Conservation (phyloP, 1,140 invertebrate genomes). For the Sesamia nonagrioides region DNA sequence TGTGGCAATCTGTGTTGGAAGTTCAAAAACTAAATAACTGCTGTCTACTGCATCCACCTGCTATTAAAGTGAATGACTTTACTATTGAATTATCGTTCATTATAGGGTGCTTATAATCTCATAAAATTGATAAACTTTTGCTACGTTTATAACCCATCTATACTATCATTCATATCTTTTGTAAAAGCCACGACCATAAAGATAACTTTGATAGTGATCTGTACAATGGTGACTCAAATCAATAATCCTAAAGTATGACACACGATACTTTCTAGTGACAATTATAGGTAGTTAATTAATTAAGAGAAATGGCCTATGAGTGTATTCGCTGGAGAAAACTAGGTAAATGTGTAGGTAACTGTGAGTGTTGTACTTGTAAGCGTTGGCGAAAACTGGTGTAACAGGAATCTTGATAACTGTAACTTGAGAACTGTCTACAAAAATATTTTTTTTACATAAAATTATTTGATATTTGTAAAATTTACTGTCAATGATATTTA, state of each 20-base stretch:
- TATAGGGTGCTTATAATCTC: background rate
- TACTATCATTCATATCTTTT: background rate
- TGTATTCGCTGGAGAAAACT: background rate
- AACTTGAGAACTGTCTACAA: too few species aligned
- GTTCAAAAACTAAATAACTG: background rate
- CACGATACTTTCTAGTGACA: background rate
- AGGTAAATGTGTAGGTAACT: background rate
- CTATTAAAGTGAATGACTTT: background rate
- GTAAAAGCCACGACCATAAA: background rate
- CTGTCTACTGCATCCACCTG: background rate
- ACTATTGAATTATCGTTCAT: background rate
- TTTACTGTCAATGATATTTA: background rate
- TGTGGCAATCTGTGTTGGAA: background rate
- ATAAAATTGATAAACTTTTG: background rate
- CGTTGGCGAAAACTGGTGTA: too few species aligned
- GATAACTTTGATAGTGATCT: background rate
- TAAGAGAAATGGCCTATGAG: conserved; percentile 2
- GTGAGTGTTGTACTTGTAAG: too few species aligned
- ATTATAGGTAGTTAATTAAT: background rate
- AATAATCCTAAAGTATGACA: too few species aligned
- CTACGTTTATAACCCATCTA: background rate
- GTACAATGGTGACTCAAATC: background rate
- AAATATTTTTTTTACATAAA: background rate
- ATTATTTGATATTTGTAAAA: background rate
- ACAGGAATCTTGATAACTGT: too few species aligned